Conservation (phyloP, 2,113 vertebrate genomes). For the Larimichthys crocea region DNA sequence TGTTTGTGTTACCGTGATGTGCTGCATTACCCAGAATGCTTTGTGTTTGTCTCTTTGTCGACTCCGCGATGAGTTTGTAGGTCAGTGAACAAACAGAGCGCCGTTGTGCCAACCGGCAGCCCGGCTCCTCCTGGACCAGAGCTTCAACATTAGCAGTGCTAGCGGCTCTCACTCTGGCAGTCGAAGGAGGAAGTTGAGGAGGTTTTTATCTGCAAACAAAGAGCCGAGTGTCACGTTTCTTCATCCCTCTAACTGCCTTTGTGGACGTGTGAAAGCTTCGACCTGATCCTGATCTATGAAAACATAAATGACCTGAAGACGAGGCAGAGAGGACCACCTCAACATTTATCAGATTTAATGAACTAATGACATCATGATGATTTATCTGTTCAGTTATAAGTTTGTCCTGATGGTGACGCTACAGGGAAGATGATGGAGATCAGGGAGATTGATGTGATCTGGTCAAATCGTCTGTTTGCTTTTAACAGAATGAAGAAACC, state of each 20-base stretch:
- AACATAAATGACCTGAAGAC: neutral
- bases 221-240: constrained; percentile 40
- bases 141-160: no score
- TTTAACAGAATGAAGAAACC: neutral
- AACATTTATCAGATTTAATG: neutral
- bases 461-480: neutral
- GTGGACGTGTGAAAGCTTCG: no score
- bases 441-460: neutral
- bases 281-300: neutral
- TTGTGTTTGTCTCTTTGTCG: no score
- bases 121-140: no score
- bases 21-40: no score
- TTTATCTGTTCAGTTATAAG: neutral
- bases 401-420: neutral
- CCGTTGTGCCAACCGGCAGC: no score
- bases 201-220: constrained; percentile 44
- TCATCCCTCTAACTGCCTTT: neutral
- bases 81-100: no score
- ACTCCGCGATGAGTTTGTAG: no score
- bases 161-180: no score
- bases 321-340: neutral
- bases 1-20: neutral
- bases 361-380: neutral
- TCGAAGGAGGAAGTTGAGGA: no score
- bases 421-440: neutral